Percentiles rank a stretch among this genome's conserved stretches.
Evolutionary conservation across 2,888 invertebrate genomes (phyloP).

Genomic region (Hemistola chrysoprasaria): DNA sequence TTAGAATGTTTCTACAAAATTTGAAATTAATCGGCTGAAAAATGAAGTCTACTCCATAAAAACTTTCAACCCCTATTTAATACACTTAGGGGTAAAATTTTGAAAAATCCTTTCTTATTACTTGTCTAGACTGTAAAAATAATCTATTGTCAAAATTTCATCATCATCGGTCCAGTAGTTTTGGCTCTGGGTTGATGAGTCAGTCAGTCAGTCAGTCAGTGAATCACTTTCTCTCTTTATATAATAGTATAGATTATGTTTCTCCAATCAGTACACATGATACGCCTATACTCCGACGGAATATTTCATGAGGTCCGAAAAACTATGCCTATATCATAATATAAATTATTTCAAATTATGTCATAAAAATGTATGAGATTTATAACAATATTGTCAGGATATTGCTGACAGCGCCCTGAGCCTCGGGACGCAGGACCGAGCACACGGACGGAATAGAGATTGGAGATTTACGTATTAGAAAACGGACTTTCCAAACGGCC

Average conservation of each 20-base stretch:
- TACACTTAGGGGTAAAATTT: no score
- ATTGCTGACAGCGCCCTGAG: slow-evolving; percentile 40
- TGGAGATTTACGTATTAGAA: slow-evolving; percentile 54
- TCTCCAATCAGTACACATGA: slow-evolving; percentile 19
- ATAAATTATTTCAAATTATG: slow-evolving; percentile 54
- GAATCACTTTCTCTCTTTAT: no score
- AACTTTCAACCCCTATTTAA: no score
- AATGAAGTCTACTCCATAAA: no score
- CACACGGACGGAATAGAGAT: slow-evolving; percentile 54
- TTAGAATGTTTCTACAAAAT: no score
- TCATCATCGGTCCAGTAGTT: no score
- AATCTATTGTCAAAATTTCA: no score
- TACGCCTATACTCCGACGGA: slow-evolving; percentile 12
- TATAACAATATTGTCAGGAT: slow-evolving; percentile 54
- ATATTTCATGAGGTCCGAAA: slow-evolving; percentile 25
- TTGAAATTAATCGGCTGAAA: no score
- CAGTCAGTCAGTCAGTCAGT: no score
- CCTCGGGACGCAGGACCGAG: slow-evolving; percentile 34
- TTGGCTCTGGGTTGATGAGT: no score
- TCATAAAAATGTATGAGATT: slow-evolving; percentile 70
- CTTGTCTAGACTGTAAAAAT: no score
- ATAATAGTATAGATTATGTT: slow-evolving; percentile 7
- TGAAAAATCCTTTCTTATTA: no score
- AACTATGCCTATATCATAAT: slow-evolving; percentile 28
- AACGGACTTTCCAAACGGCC: slow-evolving; percentile 42